Percentiles rank a stretch among this genome's conserved stretches.
Evolutionary conservation across 2,888 invertebrate species (phyloP).

Genomic region (Andrena hattorfiana): DNA sequence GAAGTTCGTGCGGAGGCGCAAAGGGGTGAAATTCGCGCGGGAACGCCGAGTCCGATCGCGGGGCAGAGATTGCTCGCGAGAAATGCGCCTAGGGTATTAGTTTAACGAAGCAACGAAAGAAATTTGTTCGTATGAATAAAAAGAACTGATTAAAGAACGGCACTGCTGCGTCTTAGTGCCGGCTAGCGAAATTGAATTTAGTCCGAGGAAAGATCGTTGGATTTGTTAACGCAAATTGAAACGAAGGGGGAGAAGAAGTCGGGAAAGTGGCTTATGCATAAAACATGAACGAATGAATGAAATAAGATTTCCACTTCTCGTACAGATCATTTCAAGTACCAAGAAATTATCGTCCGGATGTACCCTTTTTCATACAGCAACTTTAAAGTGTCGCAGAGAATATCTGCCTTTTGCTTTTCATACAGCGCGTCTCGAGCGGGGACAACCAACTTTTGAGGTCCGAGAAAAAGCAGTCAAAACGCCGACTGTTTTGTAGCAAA

Average conservation of each 20-base stretch:
- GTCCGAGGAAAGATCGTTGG: constrained; percentile 42
- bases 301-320: constrained; percentile 52
- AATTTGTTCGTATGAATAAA: constrained; percentile 49
- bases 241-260: constrained; percentile 17
- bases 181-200: constrained; percentile 49
- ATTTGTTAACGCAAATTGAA: constrained; percentile 64
- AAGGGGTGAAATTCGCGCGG: neutral
- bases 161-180: constrained; percentile 25
- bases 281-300: constrained; percentile 53
- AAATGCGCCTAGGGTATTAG: constrained; percentile 1
- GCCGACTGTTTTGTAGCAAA: no score
- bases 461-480: no score
- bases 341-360: constrained; percentile 31
- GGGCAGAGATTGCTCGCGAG: neutral
- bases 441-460: no score
- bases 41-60: neutral
- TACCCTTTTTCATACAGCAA: neutral
- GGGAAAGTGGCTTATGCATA: constrained; percentile 52
- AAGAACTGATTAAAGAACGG: constrained; percentile 45
- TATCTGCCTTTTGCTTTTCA: neutral
- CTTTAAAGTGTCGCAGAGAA: neutral
- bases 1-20: neutral
- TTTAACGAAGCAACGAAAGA: constrained; percentile 42
- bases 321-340: constrained; percentile 46
- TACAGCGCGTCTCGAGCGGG: no score